Conservation (phyloP, 2,888 invertebrate species). For the Boloria selene region DNA sequence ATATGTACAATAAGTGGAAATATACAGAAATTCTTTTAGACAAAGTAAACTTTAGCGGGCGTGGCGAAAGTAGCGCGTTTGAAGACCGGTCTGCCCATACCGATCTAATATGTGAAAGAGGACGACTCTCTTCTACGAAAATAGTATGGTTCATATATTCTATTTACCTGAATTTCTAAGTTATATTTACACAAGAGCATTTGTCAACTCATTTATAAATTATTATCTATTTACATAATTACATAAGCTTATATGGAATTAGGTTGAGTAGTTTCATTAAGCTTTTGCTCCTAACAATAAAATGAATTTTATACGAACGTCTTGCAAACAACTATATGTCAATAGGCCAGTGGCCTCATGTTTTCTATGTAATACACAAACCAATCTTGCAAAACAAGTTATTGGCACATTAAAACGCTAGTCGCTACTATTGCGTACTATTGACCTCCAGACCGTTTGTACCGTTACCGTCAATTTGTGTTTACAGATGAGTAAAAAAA, state of each 20-base stretch:
- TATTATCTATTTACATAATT: too few relatives aligned
- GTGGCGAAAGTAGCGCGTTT: constrained; percentile 35
- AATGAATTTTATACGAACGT: too few relatives aligned
- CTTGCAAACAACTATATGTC: background rate
- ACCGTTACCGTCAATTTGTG: constrained; percentile 3
- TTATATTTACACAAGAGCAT: background rate
- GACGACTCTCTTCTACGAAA: constrained; percentile 21
- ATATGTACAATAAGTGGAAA: constrained; percentile 21
- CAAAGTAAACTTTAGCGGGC: constrained; percentile 25
- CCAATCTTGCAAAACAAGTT: constrained; percentile 17
- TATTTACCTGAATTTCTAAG: background rate
- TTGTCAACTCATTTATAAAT: too few relatives aligned
- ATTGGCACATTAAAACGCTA: constrained; percentile 8
- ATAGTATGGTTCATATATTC: background rate
- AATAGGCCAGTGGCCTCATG: constrained; percentile 5
- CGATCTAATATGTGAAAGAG: constrained; percentile 21
- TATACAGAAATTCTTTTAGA: constrained; percentile 31
- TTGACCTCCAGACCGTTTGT: constrained; percentile 16
- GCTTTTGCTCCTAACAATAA: too few relatives aligned
- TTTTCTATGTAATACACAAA: constrained; percentile 12
- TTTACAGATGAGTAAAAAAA: constrained; percentile 1
- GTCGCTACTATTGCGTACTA: constrained; percentile 7
- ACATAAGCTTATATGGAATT: too few relatives aligned
- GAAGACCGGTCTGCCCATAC: constrained; percentile 32
- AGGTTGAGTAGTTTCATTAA: too few relatives aligned